Evolutionary conservation across 2,888 invertebrate species (phyloP).

Genomic region (Andrena marginata): DNA sequence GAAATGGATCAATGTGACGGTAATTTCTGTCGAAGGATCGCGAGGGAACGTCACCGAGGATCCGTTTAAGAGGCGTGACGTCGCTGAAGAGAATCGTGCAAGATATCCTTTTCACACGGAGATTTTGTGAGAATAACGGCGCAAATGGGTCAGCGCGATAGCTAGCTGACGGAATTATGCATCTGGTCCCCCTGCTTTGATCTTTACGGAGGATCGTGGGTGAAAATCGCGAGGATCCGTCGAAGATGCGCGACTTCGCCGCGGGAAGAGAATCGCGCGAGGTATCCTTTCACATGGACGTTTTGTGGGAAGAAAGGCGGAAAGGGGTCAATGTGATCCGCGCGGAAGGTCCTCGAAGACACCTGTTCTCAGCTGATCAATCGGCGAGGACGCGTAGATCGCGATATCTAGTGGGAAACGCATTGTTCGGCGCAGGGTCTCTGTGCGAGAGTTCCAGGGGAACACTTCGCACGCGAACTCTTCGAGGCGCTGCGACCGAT

Average conservation of each 20-base stretch:
- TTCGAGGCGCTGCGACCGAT: not conserved
- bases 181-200: too few species aligned
- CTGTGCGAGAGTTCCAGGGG: not conserved
- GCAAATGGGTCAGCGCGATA: conserved; percentile 39
- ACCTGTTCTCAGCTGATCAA: conserved; percentile 23
- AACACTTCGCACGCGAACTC: conserved; percentile 17
- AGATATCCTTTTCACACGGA: not conserved
- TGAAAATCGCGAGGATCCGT: not conserved
- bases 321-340: conserved; percentile 41
- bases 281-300: not conserved
- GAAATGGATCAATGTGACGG: conserved; percentile 37
- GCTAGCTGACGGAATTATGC: too few species aligned
- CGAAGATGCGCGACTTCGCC: not conserved
- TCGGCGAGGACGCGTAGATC: conserved; percentile 19
- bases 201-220: not conserved
- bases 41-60: not conserved
- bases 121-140: conserved; percentile 16
- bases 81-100: not conserved
- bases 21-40: not conserved
- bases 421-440: conserved; percentile 26
- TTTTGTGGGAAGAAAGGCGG: conserved; percentile 23
- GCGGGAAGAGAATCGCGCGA: not conserved
- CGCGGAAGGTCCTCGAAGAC: conserved; percentile 42
- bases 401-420: conserved; percentile 26
- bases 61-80: not conserved